A percentile compares a stretch with the other conserved stretches of the same genome.
Conservation (phyloP, 2,797 vertebrate genomes). For the Manis pentadactyla region DNA sequence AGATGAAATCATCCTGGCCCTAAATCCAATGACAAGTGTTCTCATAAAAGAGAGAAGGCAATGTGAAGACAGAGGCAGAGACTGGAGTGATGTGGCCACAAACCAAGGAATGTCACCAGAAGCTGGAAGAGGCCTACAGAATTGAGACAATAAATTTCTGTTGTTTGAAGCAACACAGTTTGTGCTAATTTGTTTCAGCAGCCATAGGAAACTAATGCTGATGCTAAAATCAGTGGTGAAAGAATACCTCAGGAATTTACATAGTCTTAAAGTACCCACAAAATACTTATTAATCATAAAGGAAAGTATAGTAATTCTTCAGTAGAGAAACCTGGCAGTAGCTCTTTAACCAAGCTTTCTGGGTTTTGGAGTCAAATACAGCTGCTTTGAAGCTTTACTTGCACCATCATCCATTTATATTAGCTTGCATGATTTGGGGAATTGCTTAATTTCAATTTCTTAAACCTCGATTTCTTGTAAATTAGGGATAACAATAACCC, state of each 20-base stretch:
- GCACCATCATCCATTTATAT: not conserved
- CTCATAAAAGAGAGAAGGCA: not conserved
- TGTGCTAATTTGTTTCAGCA: not conserved
- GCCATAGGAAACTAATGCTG: not conserved
- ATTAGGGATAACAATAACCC: conserved; percentile 6
- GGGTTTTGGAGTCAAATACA: not conserved
- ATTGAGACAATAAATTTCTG: not conserved
- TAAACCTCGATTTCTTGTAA: conserved; percentile 31
- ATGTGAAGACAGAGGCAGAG: not conserved
- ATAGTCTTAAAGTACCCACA: not conserved
- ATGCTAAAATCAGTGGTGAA: not conserved
- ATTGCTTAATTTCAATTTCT: conserved; percentile 32
- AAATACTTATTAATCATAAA: conserved; percentile 31
- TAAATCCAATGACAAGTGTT: not conserved
- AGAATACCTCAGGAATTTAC: conserved; percentile 22
- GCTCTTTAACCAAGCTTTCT: not conserved
- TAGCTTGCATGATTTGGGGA: not conserved
- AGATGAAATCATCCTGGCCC: not conserved
- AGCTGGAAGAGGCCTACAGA: not conserved
- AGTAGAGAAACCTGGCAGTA: not conserved
- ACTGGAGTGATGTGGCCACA: not conserved
- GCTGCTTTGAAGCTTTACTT: not conserved
- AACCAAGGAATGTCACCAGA: not conserved
- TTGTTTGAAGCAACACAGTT: not conserved
- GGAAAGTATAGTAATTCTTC: conserved; percentile 5